Base-by-base conservation (phyloP, 2,797 vertebrate genomes). In the Tamandua tetradactyla region DNA sequence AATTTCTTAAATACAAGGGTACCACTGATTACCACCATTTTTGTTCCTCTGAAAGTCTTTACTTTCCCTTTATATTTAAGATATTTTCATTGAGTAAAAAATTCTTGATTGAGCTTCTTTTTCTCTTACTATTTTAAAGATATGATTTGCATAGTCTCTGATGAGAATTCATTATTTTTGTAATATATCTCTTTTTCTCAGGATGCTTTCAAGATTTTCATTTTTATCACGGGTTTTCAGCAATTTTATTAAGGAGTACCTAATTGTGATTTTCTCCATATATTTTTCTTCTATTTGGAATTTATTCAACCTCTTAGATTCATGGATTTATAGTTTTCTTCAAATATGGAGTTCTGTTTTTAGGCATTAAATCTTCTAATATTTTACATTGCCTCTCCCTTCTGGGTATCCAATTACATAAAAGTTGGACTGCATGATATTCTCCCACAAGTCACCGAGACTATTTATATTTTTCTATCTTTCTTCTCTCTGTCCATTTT, bases 51-150 rank as follows among this genome's bases (percentile, higher is more conserved):
- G 8, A 66, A 85, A 80, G 37, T 72, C 57, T 85, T 72, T 52
- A 93, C 80, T 89, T 93, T 80, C 57, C n/a, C 30, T 84, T 64
- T 27, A 35, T 47, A 49, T 80, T 89, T 79, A 85, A 78, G 74
- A 80, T 37, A 37, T 32, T 59, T 88, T 85, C 64, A 17, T 47
- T 89, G 15, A 55, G 10, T 80, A 59, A 18, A 35, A 23, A 79
- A 68, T 74, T 35, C n/a, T 52, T 86, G 14, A 10, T 42, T 76
- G 62, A 79, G 13, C 17, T 42, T 62, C 35, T 62, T 55, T n/a
- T n/a, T n/a, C 27, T 42, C 74, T 35, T 14, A 23, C 18, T 64
- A 49, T 79, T 80, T 89, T 80, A 89, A 74, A 74, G 59, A 59
- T 11, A 68, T 55, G 52, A 55, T 18, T 55, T 55, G 52, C 52